These are phyloP conservation scores for Channa striata DNA, from an alignment of 2,797 vertebrate genomes.

Conservation along the genomic window DNA sequence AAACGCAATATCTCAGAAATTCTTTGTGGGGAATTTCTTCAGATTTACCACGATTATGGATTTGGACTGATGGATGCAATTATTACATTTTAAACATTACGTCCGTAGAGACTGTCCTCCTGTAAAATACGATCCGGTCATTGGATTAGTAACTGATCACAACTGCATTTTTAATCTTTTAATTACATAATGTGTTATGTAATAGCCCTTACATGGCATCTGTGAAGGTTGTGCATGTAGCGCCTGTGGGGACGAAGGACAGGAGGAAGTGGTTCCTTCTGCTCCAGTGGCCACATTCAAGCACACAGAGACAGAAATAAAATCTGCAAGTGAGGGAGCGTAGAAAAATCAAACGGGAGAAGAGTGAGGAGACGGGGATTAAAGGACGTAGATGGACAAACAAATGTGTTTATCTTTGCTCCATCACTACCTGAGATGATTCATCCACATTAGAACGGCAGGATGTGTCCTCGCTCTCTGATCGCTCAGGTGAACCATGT, in stretches of 20 bases:
- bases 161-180: too few relatives aligned
- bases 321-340: background rate
- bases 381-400: background rate
- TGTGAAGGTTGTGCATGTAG: constrained; percentile 49
- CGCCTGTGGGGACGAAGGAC: constrained; percentile 19
- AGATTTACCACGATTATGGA: too few relatives aligned
- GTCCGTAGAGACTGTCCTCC: too few relatives aligned
- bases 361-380: background rate
- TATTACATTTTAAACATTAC: too few relatives aligned
- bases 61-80: too few relatives aligned
- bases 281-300: constrained; percentile 31
- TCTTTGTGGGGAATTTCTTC: too few relatives aligned
- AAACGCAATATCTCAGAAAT: too few relatives aligned
- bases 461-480: background rate
- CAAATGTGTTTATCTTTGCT: constrained; percentile 29
- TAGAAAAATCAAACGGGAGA: background rate
- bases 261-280: constrained; percentile 43
- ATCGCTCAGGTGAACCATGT: constrained; percentile 19
- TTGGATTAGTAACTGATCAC: too few relatives aligned
- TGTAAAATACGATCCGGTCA: too few relatives aligned
- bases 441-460: constrained; percentile 37
- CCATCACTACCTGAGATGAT: constrained; percentile 23
- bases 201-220: constrained; percentile 21
- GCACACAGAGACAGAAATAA: background rate
- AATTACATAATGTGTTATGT: constrained; percentile 11